Conservation (phyloP, 2,113 vertebrate species). For the Ochotona princeps region DNA sequence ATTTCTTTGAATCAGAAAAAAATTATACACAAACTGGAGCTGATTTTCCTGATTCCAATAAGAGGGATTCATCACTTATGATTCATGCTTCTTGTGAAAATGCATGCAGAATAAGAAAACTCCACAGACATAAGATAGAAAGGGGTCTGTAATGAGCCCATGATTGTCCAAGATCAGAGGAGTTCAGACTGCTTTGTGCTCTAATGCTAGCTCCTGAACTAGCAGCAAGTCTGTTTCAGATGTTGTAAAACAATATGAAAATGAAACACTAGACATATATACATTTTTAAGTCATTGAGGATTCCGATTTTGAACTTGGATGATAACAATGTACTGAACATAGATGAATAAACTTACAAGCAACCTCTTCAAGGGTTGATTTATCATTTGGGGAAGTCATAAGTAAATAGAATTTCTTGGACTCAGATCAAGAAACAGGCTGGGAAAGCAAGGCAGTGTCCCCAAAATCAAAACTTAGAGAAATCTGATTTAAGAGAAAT, state of each 20-base stretch:
- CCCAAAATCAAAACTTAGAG: not conserved
- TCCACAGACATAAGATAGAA: not conserved
- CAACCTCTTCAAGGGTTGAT: not conserved
- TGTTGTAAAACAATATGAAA: not conserved
- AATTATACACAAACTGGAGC: not conserved
- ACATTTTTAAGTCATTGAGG: not conserved
- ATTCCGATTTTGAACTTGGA: not conserved
- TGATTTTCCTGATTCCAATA: not conserved
- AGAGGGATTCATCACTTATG: not conserved
- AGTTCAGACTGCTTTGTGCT: not conserved
- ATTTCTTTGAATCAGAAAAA: not conserved
- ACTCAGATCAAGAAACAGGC: not conserved
- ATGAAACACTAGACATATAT: not conserved
- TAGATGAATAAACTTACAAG: not conserved
- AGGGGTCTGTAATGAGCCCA: not conserved
- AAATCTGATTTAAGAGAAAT: not conserved
- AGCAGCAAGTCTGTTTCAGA: not conserved
- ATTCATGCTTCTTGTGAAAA: not conserved
- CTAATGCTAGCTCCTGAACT: not conserved
- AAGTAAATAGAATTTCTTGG: not conserved
- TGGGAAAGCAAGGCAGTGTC: not conserved
- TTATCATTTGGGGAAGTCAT: not conserved
- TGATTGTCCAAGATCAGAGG: not conserved
- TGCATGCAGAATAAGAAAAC: not conserved
- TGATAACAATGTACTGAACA: not conserved